Conservation (phyloP, 2,113 vertebrate genomes). For the Datnioides undecimradiatus region DNA sequence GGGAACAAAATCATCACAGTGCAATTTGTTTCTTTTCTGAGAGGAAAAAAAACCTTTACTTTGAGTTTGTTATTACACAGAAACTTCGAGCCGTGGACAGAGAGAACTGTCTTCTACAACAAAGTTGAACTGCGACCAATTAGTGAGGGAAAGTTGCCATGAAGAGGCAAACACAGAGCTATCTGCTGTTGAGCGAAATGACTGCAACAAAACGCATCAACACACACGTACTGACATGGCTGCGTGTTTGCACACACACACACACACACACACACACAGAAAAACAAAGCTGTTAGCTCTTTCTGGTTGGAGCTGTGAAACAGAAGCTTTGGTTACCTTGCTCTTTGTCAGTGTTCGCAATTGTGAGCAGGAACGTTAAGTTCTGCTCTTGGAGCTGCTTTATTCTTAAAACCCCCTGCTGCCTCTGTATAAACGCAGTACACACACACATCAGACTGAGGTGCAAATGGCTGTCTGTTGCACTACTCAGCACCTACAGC, state of each 20-base stretch:
- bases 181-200: constrained; percentile 40
- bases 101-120: constrained; percentile 40
- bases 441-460: not conserved
- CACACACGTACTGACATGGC: constrained; percentile 1
- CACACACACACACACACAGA: not conserved
- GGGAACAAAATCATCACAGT: constrained; percentile 4
- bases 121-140: constrained; percentile 72
- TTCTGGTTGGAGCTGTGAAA: constrained; percentile 3
- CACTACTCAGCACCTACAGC: not conserved
- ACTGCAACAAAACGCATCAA: constrained; percentile 36
- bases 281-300: constrained; percentile 7
- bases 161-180: constrained; percentile 46
- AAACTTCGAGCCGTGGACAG: constrained; percentile 48
- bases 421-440: not conserved
- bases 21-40: constrained; percentile 29
- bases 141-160: constrained; percentile 59
- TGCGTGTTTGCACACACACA: not conserved
- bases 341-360: constrained; percentile 20
- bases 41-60: not conserved
- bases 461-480: not conserved
- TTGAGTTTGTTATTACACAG: constrained; percentile 30
- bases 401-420: not conserved
- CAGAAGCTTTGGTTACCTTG: constrained; percentile 19
- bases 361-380: constrained; percentile 14
- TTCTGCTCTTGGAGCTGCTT: not conserved